Evolutionary conservation across 2,888 invertebrate genomes (phyloP).

Genomic region (Chymomyza fuscimana): DNA sequence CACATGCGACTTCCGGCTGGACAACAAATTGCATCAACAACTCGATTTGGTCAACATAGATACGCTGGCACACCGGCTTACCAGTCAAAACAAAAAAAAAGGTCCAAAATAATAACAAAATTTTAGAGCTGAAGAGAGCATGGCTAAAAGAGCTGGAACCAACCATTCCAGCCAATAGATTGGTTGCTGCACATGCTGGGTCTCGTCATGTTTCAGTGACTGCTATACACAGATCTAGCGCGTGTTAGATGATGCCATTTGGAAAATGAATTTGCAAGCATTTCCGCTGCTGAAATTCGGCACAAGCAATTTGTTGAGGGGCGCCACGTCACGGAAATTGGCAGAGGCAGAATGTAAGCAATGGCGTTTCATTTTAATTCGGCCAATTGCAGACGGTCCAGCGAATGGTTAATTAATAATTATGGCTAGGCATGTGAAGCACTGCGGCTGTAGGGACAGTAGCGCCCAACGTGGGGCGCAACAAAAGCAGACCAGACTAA

Average conservation of each 20-base stretch:
- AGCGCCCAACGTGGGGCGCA: background rate
- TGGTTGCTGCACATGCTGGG: background rate
- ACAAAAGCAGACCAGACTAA: slow-evolving; percentile 46
- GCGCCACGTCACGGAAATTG: slow-evolving; percentile 41
- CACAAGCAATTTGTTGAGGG: slow-evolving; percentile 50
- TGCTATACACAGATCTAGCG: background rate
- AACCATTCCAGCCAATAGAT: background rate
- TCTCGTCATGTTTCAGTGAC: background rate
- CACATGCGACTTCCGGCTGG: slow-evolving; percentile 61
- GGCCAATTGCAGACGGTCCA: slow-evolving; percentile 20
- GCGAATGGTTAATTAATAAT: slow-evolving; percentile 65
- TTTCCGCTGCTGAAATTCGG: slow-evolving; percentile 51
- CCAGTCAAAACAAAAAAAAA: slow-evolving; percentile 6
- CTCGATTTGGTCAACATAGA: slow-evolving; percentile 38
- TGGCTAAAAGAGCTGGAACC: background rate
- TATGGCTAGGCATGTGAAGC: slow-evolving; percentile 34
- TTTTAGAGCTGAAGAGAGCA: background rate
- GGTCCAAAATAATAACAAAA: background rate
- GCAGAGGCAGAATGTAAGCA: slow-evolving; percentile 3
- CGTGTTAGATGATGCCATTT: slow-evolving; percentile 69
- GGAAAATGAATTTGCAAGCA: slow-evolving; percentile 71
- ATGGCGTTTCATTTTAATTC: slow-evolving; percentile 60
- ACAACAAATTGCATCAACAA: slow-evolving; percentile 66
- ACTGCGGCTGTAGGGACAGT: background rate
- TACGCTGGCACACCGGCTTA: slow-evolving; percentile 3